Evolutionary conservation across 2,888 invertebrate species (phyloP), one percentile per base, ranked within the genome.

Genomic region (Bimastos eiseni): DNA sequence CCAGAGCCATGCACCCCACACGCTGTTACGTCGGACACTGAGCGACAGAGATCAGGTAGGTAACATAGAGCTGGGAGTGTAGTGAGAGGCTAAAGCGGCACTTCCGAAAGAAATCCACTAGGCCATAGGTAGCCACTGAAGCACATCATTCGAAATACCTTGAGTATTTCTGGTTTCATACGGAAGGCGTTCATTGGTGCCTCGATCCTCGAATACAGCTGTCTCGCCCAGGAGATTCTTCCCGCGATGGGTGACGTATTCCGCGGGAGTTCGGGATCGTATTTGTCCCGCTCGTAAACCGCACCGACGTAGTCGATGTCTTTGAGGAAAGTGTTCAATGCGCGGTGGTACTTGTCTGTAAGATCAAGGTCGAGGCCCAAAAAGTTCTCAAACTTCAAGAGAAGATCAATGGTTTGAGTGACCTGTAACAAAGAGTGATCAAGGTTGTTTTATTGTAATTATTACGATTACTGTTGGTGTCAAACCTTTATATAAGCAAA

Each of bases 191-290:
- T 97, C 93, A 98, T 97, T 0, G 98, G 96, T 94, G 97, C 97
- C 55, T 97, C 97, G 93, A 98, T 96, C 95, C 98, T 98, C 92
- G 97, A 96, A 94, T 97, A 96, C 91, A 98, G 95, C 84, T 97
- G 97, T 36, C 97, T 96, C 15, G 97, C 96, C 98, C 98, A 98
- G 94, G 97, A 94, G 37, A 95, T 95, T 92, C 95, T 95, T 95
- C 98, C 98, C 91, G 98, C 97, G 38, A 98, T 97, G 0, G 98
- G 98, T 6, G 98, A 98, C 95, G 97, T 97, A 95, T 98, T 97
- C 92, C 97, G 96, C 0, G 98, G 97, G 88, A 98, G 95, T 0
- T 98, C 98, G 0, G 98, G 98, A 94, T 98, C 98, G 92, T 97
- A 97, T 92, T 97, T 97, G 94, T 98, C 97, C 93, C 97, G 97